A percentile compares a stretch with the other conserved stretches of the same genome.
Evolutionary conservation across 2,113 vertebrate genomes (phyloP).

Genomic region (Callipepla californica): DNA sequence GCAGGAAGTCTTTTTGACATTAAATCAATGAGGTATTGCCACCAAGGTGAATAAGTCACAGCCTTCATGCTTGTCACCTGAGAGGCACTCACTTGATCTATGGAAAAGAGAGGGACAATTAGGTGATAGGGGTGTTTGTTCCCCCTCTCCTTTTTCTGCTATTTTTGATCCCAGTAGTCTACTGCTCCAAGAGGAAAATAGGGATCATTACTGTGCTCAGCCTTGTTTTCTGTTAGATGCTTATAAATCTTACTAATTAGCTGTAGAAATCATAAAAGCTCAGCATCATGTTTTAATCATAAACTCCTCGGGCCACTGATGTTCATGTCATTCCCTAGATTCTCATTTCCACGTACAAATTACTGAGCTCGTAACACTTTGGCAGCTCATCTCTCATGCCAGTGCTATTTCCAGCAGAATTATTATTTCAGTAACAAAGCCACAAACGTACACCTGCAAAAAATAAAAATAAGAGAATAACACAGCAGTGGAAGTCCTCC

Average conservation of each 20-base stretch:
- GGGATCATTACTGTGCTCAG: conserved; percentile 18
- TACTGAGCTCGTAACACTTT: conserved; percentile 29
- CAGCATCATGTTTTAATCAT: conserved; percentile 71
- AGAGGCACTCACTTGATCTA: background rate
- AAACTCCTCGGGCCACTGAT: conserved; percentile 50
- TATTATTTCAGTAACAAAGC: conserved; percentile 57
- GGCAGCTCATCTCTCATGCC: conserved; percentile 53
- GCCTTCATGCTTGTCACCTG: background rate
- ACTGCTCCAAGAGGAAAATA: conserved; percentile 54
- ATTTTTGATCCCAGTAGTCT: conserved; percentile 1
- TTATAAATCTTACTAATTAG: conserved; percentile 71
- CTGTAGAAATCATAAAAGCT: conserved; percentile 68
- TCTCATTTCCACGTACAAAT: conserved; percentile 63
- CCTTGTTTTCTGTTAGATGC: background rate
- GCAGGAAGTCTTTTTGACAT: background rate
- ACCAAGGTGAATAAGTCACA: background rate
- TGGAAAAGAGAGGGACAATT: background rate
- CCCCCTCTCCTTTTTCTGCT: background rate
- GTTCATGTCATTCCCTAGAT: conserved; percentile 56
- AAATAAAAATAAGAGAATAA: conserved; percentile 41
- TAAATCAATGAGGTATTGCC: background rate
- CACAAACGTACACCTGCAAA: conserved; percentile 54
- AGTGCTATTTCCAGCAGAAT: conserved; percentile 49
- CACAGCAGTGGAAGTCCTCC: background rate
- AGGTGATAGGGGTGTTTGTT: background rate